Base-by-base conservation (phyloP, 2,113 vertebrate genomes). In the Xenopus laevis region DNA sequence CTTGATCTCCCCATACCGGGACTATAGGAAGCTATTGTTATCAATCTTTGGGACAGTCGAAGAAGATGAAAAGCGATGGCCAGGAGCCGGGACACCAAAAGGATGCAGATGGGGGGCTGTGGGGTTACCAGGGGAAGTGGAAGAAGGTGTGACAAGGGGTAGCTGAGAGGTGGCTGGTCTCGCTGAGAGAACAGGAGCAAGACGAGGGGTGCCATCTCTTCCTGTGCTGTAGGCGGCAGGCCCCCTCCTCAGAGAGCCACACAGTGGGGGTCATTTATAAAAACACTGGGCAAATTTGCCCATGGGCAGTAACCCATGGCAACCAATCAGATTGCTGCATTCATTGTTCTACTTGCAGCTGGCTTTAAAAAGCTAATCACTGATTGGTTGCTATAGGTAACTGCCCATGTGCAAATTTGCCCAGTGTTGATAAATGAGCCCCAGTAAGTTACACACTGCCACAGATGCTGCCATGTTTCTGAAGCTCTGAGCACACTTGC, bases 1-100 rank as follows among this genome's bases (percentile, higher is more conserved):
- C 62, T 89, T 93, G 83, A 87, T 85, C 40, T 94, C 92, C 52
- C 87, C 87, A 68, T 94, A 93, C 1, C 91, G 87, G 13, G 84
- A 78, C 92, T 92, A 94, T 53, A 94, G 68, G 72, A 86, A 90
- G 1, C 82, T 83, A 62, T 81, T 87, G 47, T 81, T 78, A 74
- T 91, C 87, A 45, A 79, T 5, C 0, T 89, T 82, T 4, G 78
- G 82, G 0, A 86, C 83, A 0, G 78, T 84, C 64, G 88, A 86
- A 0, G 87, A 88, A 80, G 74, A 88, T 0, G 83, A 84, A 13
- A 71, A 69, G 45, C 65, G 68, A 7, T 88, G 86, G 8, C 86
- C 85, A 44, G 23, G 70, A 71, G 63, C 81, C 13, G 45, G 66
- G 1, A 53, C 74, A 1, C 82, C 71, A 62, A 85, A 82, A 17